Base-by-base conservation (phyloP, 2,797 vertebrate species). In the Morelia viridis region DNA sequence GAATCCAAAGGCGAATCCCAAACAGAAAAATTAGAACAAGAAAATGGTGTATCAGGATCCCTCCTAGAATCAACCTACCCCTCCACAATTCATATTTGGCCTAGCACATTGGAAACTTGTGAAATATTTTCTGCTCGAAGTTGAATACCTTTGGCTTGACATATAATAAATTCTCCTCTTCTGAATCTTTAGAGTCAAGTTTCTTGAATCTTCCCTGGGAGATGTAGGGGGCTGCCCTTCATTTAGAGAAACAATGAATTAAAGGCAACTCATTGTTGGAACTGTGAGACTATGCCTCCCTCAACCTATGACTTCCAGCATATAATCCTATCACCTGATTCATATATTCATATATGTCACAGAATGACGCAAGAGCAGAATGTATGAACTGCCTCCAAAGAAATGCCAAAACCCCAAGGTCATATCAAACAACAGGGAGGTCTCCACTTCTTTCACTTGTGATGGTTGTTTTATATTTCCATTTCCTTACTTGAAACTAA, bases 231-330 rank as follows among this genome's bases (percentile, higher is more conserved):
- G 7, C 5, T 58, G 28, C 11, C 1, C 28, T 83, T 10, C 7
- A 35, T n/a, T 65, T 84, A 84, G 11, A 91, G 26, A 88, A 83
- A 13, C 24, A 57, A 8, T 50, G 28, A n/a, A 12, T 64, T 35
- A 53, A 90, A 62, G 35, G 31, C 31, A 41, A 58, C 53, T 12
- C 22, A 35, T 8, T 86, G 58, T 0, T 0, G 11, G 89, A 60
- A 80, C 62, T 88, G 0, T 94, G 10, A 90, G 87, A 7, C 26
- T 10, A 89, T 64, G 91, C 58, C 61, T n/a, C 28, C 15, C 92
- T 64, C 85, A 65, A 17, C 90, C 4, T 94, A 50, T 80, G 90
- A 89, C 19, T 13, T 58, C 85, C 88, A 0, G 71, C 91, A 93
- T 41, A 9, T 60, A 65, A 35, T 86, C 76, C 76, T 92, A 62